Base-by-base conservation (phyloP, 2,888 invertebrate genomes). In the Lasioglossum villosulum region DNA sequence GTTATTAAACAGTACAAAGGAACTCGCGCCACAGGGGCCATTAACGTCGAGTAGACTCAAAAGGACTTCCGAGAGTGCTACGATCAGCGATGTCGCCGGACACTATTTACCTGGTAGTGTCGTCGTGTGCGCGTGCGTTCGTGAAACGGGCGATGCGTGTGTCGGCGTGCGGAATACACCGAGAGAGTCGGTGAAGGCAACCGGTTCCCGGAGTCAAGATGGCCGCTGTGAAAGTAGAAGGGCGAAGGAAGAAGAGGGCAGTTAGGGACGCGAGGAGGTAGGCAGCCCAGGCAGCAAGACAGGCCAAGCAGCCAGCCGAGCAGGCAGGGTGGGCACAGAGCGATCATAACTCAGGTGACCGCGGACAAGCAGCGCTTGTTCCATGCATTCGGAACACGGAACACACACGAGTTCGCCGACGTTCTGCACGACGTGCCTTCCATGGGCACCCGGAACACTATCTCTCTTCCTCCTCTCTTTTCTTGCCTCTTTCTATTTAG, bases 321-420 rank as follows among this genome's bases (percentile, higher is more conserved):
- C 92, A 90, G 89, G 81, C 93, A 92, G 93, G 93, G 93, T 93
- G 92, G 93, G 93, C 92, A 91, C 88, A 89, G 90, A 92, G 88
- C 91, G 92, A 93, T 94, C 93, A 93, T 94, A 94, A 94, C 92
- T 94, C 93, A 93, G 92, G 91, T 91, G 91, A 91, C 89, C 90
- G 93, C 90, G 91, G 93, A 93, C 93, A 93, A 92, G 92, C 93
- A 92, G 91, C 92, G 93, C 93, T 93, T 94, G 93, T 93, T 93
- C 91, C 90, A 90, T 91, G 92, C 93, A 92, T 92, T 92, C 90
- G 92, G 91, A 92, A 93, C 93, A 93, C 89, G 91, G 93, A 92
- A 93, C 93, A 92, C 93, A 93, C 93, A 93, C 93, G 91, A 90
- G 91, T 90, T 89, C 87, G 90, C 86, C 87, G 89, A 86, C 90